Conservation (phyloP, 2,113 vertebrate genomes). For the Oncorhynchus clarkii region DNA sequence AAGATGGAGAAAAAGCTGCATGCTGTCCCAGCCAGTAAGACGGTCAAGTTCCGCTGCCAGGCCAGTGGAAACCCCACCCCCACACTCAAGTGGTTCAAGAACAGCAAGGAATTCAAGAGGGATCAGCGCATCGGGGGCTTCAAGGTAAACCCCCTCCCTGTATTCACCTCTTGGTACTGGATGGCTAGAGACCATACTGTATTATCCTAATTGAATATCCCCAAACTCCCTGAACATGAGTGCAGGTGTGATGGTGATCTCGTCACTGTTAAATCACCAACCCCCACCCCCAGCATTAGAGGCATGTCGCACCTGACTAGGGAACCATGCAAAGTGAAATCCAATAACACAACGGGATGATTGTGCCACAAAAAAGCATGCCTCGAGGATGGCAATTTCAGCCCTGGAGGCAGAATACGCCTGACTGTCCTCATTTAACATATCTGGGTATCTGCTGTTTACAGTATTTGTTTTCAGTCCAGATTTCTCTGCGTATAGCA, state of each 20-base stretch:
- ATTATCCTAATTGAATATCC: constrained; percentile 22
- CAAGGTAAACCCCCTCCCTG: constrained; percentile 77
- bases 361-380: constrained; percentile 28
- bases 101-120: constrained; percentile 93
- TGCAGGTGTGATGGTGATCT: constrained; percentile 41
- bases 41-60: constrained; percentile 92
- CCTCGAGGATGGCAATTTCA: constrained; percentile 46
- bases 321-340: constrained; percentile 53
- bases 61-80: constrained; percentile 90
- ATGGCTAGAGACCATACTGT: background rate
- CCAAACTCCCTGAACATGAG: constrained; percentile 18
- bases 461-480: background rate
- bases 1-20: constrained; percentile 99
- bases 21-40: constrained; percentile 92
- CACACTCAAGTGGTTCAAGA: constrained; percentile 92
- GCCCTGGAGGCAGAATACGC: constrained; percentile 9
- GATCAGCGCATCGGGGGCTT: constrained; percentile 97
- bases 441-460: background rate
- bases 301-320: constrained; percentile 40
- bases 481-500: background rate
- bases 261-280: constrained; percentile 40
- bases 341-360: constrained; percentile 36
- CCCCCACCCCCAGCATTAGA: constrained; percentile 2
- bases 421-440: constrained; percentile 46
- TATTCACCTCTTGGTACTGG: background rate